Evolutionary conservation across 2,113 vertebrate species (phyloP), one percentile per base, ranked within the genome.

Genomic region (Plotosus lineatus): DNA sequence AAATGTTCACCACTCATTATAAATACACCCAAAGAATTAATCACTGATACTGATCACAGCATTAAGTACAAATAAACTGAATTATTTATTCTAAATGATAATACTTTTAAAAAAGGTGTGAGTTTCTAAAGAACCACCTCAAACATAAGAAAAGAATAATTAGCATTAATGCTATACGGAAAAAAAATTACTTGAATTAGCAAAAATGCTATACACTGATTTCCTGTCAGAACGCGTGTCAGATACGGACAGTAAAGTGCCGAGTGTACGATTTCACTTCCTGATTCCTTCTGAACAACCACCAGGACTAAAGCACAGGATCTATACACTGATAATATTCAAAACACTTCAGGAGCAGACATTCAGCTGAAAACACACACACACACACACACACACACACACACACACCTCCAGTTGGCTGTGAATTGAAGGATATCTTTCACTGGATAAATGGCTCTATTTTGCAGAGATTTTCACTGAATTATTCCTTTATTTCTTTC

Each of bases 291-390:
- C 44, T 38, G 46, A 60, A 60, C 36, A 48, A 48, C 56, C 61
- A 8, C 0, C 26, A 46, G 56, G n/a, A 63, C 19, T 48, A 63
- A 10, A 77, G 14, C 7, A 8, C 7, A 8, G 9, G 23, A 26
- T 40, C 11, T 40, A 89, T 89, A 73, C 38, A n/a, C 58, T 7
- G 40, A 90, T 73, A 55, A 84, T 89, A 85, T 85, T 86, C 75
- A 0, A n/a, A 53, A 61, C 40, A 26, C 69, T 56, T 53, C 26
- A 31, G 1, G 9, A 53, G 44, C 50, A 68, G 55, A 63, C n/a
- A 66, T 46, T 33, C 77, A 68, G 61, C 77, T 78, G 63, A 48
- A 68, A 10, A 7, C 78, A 69, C 65, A 3, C 65, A 8, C 50
- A 56, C 63, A 46, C 63, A 36, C 48, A 51, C 33, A 53, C 46